These are phyloP conservation scores for Apotomis capreana DNA, from an alignment of 2,888 invertebrate genomes.

Conservation along the genomic window DNA sequence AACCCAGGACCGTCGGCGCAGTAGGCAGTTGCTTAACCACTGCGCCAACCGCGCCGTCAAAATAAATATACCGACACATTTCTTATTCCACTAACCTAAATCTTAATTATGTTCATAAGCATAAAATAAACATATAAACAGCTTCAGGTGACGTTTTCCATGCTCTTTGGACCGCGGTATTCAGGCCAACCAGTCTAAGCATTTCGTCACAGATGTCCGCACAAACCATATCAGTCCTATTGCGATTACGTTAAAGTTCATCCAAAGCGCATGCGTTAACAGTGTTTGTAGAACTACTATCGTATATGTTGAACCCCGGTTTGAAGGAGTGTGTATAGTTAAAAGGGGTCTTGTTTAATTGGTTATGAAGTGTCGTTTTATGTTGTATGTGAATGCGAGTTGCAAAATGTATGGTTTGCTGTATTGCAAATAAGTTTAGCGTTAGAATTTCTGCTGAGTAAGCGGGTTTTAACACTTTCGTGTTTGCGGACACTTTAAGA, in stretches of 20 bases:
- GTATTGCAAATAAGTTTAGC: conserved; percentile 51
- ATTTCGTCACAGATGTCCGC: conserved; percentile 55
- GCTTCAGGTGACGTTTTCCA: conserved; percentile 53
- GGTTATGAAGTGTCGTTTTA: conserved; percentile 54
- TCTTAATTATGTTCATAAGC: conserved; percentile 9
- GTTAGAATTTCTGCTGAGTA: conserved; percentile 11
- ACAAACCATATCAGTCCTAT: conserved; percentile 54
- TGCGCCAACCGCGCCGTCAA: no score
- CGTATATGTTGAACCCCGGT: conserved; percentile 50
- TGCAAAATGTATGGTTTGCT: conserved; percentile 57
- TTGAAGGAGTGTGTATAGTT: conserved; percentile 31
- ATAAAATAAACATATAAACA: conserved; percentile 3
- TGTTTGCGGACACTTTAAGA: not conserved
- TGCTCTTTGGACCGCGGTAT: conserved; percentile 65
- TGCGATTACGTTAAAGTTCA: conserved; percentile 44
- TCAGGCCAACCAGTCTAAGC: conserved; percentile 65
- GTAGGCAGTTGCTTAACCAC: no score
- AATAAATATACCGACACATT: no score
- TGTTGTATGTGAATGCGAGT: conserved; percentile 54
- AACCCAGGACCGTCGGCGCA: no score
- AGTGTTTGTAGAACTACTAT: conserved; percentile 46
- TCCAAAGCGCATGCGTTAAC: conserved; percentile 43
- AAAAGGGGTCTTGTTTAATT: conserved; percentile 46
- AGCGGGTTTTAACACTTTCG: not conserved
- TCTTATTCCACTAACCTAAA: not conserved